Evolutionary conservation across 1,140 invertebrate genomes (phyloP).

Genomic region (Lepidurus apus): DNA sequence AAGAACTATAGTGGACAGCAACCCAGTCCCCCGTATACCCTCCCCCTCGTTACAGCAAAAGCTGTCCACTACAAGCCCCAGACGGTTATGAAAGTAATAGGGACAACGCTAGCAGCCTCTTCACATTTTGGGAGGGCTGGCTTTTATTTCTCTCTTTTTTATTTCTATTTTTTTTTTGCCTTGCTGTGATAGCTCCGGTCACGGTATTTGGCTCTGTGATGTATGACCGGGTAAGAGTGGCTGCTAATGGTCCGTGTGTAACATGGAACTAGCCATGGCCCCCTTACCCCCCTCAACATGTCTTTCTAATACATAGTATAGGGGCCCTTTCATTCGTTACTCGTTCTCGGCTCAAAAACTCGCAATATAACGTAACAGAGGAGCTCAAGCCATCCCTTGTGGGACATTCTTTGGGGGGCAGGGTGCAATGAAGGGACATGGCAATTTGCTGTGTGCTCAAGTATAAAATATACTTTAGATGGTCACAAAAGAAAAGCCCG

Average conservation of each 20-base stretch:
- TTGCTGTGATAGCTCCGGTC: conserved; percentile 1
- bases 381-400: background rate
- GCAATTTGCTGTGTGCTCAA: conserved; percentile 3
- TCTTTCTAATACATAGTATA: too few species aligned
- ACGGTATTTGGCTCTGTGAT: conserved; percentile 18
- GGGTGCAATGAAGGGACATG: background rate
- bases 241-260: background rate
- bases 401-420: conserved; percentile 1
- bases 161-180: background rate
- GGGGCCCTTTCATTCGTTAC: too few species aligned
- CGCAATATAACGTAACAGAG: background rate
- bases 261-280: too few species aligned
- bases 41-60: background rate
- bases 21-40: background rate
- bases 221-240: conserved; percentile 1
- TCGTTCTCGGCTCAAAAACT: too few species aligned
- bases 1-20: too few species aligned
- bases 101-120: background rate
- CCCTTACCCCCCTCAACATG: too few species aligned
- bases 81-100: background rate
- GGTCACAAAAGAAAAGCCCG: background rate
- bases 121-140: background rate
- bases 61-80: background rate
- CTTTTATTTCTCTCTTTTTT: background rate
- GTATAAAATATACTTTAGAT: background rate